phyloP scores from a whole-genome alignment of 2,113 vertebrate species.

The Bombycilla garrulus region DNA sequence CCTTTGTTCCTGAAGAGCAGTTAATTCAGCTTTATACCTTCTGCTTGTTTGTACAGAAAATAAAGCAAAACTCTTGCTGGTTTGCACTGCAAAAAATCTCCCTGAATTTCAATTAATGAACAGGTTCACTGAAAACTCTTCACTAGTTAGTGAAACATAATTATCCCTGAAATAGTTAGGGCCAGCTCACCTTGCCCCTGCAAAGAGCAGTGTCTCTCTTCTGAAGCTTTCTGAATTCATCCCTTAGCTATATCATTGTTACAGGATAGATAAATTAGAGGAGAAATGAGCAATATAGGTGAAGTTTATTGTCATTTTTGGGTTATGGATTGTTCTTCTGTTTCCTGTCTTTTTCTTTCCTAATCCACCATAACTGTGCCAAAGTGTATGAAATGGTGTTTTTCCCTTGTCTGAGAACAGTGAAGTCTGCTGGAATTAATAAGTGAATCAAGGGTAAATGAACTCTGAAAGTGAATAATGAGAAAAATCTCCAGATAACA shows the following conservation, averaged over 20 bases:
- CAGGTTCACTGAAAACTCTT: neutral
- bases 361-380: neutral
- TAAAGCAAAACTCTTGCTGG: neutral
- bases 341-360: neutral
- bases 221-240: neutral
- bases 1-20: neutral
- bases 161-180: neutral
- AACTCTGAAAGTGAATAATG: conserved; percentile 57
- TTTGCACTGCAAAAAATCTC: neutral
- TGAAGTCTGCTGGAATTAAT: conserved; percentile 40
- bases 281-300: neutral
- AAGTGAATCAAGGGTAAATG: conserved; percentile 57
- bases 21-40: neutral
- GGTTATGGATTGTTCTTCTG: neutral
- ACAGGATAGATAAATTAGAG: neutral
- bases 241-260: neutral
- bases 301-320: neutral
- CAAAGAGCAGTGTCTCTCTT: neutral
- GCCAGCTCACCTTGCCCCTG: neutral
- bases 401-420: conserved; percentile 16
- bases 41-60: neutral
- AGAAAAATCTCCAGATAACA: conserved; percentile 45
- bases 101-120: neutral
- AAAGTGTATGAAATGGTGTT: neutral
- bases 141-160: neutral